Evolutionary conservation across 2,888 invertebrate species (phyloP).

Genomic region (Ptychoptera albimana): DNA sequence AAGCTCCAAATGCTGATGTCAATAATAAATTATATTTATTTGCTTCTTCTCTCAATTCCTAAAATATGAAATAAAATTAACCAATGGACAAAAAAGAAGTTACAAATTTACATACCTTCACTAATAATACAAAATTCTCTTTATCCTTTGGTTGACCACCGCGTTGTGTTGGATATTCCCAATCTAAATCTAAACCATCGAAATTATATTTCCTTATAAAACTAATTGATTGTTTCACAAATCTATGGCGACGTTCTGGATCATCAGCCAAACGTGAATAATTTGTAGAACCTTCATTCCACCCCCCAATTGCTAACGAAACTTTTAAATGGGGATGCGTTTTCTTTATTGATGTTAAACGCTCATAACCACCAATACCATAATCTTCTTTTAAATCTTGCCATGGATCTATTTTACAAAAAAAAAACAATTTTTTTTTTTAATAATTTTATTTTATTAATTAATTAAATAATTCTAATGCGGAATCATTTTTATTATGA

Average conservation of each 20-base stretch:
- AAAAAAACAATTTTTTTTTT: neutral
- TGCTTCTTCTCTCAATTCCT: conserved; percentile 60
- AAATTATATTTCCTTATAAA: conserved; percentile 38
- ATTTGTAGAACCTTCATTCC: conserved; percentile 70
- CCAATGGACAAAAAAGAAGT: too few species aligned
- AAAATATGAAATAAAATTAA: neutral
- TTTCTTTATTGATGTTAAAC: conserved; percentile 46
- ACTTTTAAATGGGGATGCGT: conserved; percentile 54
- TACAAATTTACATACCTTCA: conserved; percentile 39
- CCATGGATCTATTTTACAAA: conserved; percentile 43
- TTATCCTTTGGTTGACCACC: conserved; percentile 61
- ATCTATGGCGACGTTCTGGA: conserved; percentile 42
- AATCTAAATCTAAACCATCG: conserved; percentile 39
- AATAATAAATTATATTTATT: conserved; percentile 48
- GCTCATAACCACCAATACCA: conserved; percentile 55
- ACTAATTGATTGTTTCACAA: conserved; percentile 51
- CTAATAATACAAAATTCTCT: conserved; percentile 57
- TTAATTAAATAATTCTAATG: too few species aligned
- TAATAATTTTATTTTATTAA: neutral
- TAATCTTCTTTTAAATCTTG: conserved; percentile 60
- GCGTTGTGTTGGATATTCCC: conserved; percentile 71
- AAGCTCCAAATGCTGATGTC: conserved; percentile 71
- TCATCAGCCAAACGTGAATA: conserved; percentile 42
- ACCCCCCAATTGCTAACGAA: conserved; percentile 72
- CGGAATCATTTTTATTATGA: too few species aligned